A percentile compares a stretch with the other conserved stretches of the same genome.
Conservation (phyloP, 2,113 vertebrate genomes). For the Leucosticte australis region DNA sequence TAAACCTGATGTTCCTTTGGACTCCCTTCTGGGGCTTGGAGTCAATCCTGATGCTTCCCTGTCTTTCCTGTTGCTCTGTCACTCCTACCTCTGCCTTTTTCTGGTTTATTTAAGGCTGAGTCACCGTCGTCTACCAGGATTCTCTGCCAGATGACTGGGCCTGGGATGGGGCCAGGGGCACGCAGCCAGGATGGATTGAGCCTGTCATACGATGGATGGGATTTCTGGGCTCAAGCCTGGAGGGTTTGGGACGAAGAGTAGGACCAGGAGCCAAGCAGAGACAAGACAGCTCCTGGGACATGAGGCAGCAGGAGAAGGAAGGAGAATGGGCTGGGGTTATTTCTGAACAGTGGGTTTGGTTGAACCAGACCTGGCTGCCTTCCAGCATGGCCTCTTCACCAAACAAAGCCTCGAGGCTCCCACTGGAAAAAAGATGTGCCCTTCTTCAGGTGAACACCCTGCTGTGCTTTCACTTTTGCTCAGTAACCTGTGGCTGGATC, state of each 20-base stretch:
- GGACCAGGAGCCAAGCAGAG: background rate
- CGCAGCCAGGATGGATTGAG: background rate
- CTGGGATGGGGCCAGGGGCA: background rate
- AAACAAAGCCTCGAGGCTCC: background rate
- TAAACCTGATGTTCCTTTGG: background rate
- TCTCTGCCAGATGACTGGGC: background rate
- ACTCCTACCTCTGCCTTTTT: background rate
- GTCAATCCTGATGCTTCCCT: background rate
- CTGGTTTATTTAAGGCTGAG: background rate
- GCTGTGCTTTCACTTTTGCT: background rate
- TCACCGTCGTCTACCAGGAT: rapidly evolving
- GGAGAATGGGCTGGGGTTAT: background rate
- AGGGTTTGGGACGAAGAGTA: background rate
- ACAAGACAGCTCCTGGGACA: background rate
- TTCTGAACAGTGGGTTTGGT: background rate
- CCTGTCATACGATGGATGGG: rapidly evolving
- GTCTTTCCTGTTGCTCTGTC: background rate
- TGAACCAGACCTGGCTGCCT: background rate
- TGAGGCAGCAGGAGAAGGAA: background rate
- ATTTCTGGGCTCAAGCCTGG: background rate
- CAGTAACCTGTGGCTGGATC: background rate
- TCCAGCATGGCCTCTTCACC: background rate
- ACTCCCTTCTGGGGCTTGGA: background rate
- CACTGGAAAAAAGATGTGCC: background rate
- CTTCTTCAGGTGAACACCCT: background rate